phyloP scores from a whole-genome alignment of 2,888 invertebrate genomes.

The Shargacucullia verbasci region DNA sequence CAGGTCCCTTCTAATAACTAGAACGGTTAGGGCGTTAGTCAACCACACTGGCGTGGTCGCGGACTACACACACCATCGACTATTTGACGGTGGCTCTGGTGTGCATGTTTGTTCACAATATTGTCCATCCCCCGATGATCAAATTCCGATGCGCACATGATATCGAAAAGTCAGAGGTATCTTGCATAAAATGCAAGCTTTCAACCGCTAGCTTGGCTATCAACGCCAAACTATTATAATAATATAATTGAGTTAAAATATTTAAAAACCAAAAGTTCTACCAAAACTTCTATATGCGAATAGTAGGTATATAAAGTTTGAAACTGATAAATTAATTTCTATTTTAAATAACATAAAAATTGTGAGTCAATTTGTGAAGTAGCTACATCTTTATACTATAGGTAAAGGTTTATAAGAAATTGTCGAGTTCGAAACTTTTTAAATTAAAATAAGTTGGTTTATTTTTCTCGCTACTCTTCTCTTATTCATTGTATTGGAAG shows the following conservation, averaged over 20 bases:
- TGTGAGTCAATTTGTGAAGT: constrained; percentile 11
- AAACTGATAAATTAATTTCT: constrained; percentile 15
- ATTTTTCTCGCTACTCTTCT: constrained; percentile 13
- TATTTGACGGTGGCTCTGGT: too few relatives aligned
- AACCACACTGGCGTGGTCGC: too few relatives aligned
- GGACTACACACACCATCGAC: too few relatives aligned
- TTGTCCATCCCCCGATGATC: too few relatives aligned
- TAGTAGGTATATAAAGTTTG: not conserved
- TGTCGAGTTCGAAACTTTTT: constrained; percentile 32
- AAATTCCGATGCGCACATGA: too few relatives aligned
- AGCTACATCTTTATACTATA: constrained; percentile 22
- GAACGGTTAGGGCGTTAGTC: too few relatives aligned
- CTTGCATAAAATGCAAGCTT: too few relatives aligned
- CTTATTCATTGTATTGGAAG: not conserved
- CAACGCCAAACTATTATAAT: too few relatives aligned
- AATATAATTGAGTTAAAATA: not conserved
- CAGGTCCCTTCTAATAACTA: too few relatives aligned
- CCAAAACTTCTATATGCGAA: not conserved
- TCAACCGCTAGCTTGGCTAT: too few relatives aligned
- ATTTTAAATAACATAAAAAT: constrained; percentile 8
- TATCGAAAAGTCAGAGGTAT: too few relatives aligned
- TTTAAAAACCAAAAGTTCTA: not conserved
- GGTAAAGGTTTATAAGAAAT: constrained; percentile 25
- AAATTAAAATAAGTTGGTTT: constrained; percentile 38
- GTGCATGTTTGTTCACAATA: too few relatives aligned